Evolutionary conservation across 2,113 vertebrate genomes (phyloP).

Genomic region (Clarias magur): DNA sequence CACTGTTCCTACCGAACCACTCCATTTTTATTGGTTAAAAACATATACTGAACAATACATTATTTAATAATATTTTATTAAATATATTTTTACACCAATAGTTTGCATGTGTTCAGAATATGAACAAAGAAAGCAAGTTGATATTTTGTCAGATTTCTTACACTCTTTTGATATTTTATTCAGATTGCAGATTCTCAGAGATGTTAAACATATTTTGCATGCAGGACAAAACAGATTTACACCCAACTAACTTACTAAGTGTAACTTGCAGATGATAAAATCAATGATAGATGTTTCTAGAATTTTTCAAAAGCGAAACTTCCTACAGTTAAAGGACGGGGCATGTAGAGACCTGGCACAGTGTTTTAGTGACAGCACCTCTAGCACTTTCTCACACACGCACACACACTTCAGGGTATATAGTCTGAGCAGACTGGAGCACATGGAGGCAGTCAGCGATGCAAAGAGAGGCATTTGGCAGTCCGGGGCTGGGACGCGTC

Average conservation of each 20-base stretch:
- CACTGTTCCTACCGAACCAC: not conserved
- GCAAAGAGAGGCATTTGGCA: conserved; percentile 48
- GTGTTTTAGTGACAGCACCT: not conserved
- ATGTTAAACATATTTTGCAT: not conserved
- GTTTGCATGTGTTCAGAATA: not conserved
- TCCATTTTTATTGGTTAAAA: not conserved
- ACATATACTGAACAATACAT: not conserved
- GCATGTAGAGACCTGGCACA: conserved; percentile 47
- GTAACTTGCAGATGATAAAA: not conserved
- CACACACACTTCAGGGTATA: conserved; percentile 5
- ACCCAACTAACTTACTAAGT: not conserved
- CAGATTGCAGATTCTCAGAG: not conserved
- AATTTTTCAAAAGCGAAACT: not conserved
- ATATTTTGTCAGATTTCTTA: not conserved
- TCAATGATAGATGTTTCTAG: not conserved
- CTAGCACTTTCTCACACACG: not conserved
- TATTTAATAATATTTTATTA: not conserved
- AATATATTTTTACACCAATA: not conserved
- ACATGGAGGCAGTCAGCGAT: conserved; percentile 25
- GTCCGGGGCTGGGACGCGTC: conserved; percentile 39
- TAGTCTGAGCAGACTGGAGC: conserved; percentile 16
- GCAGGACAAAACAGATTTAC: not conserved
- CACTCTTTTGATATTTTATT: no score
- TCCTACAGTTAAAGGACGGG: not conserved
- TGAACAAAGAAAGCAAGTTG: not conserved